Conservation (phyloP, 2,113 vertebrate species). For the Agapornis roseicollis region DNA sequence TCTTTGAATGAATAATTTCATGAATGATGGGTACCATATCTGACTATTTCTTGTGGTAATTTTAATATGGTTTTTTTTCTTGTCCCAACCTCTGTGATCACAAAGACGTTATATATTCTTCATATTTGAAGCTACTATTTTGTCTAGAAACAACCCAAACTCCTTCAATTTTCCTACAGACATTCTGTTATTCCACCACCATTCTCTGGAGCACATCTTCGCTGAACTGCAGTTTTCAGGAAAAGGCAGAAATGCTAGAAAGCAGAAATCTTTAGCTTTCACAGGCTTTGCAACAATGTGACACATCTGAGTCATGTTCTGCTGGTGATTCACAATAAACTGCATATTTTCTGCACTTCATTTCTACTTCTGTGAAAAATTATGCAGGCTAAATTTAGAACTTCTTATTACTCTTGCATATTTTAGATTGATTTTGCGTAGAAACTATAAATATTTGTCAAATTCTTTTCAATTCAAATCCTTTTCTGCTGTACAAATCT, state of each 20-base stretch:
- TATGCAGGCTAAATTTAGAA: neutral
- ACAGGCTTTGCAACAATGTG: neutral
- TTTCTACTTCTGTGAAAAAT: neutral
- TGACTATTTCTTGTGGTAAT: neutral
- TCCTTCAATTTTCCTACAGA: neutral
- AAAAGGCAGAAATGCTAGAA: neutral
- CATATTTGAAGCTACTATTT: neutral
- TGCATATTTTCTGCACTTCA: neutral
- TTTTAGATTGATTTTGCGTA: neutral
- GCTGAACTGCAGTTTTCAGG: neutral
- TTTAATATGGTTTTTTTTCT: neutral
- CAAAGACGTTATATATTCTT: neutral
- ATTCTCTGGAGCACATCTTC: neutral
- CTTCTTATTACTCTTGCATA: neutral
- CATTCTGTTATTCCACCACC: neutral
- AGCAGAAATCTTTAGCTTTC: neutral
- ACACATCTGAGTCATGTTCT: neutral
- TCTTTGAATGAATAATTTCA: rapidly evolving
- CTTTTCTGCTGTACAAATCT: neutral
- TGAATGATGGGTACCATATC: neutral
- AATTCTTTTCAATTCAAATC: neutral
- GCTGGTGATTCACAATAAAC: neutral
- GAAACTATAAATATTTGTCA: neutral
- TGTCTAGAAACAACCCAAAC: neutral
- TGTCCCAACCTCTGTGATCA: neutral